phyloP scores from a whole-genome alignment of 1,140 invertebrate species.

The Notospermus geniculatus region DNA sequence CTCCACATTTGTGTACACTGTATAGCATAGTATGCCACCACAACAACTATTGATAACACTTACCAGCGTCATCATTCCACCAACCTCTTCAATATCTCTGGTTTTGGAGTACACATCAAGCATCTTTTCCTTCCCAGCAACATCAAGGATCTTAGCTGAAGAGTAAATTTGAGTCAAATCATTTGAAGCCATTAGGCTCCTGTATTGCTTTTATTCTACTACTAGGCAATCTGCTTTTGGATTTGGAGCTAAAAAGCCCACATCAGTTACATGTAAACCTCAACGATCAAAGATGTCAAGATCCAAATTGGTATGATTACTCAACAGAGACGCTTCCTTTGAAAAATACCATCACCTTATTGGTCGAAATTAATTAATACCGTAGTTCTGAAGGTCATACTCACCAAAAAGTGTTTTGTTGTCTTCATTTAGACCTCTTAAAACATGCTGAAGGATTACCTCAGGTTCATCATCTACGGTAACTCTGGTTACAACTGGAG shows the following conservation, averaged over 20 bases:
- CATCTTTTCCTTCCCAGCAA: slow-evolving; percentile 70
- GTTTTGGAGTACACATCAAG: slow-evolving; percentile 76
- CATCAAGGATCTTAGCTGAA: slow-evolving; percentile 70
- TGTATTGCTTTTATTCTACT: no score
- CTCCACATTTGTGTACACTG: not conserved
- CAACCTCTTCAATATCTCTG: slow-evolving; percentile 73
- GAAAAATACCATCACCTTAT: no score
- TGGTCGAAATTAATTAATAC: not conserved
- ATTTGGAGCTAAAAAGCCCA: no score
- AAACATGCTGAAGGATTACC: slow-evolving; percentile 10
- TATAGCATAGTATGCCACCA: not conserved
- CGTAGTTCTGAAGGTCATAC: not conserved
- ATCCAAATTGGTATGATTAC: no score
- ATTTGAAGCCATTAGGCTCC: no score
- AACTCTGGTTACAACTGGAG: no score
- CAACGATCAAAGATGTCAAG: no score
- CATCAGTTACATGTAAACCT: no score
- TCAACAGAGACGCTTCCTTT: no score
- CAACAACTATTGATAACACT: slow-evolving; percentile 24
- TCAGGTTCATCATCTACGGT: no score
- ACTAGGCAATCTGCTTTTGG: no score
- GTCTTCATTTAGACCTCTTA: slow-evolving; percentile 40
- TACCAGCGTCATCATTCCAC: slow-evolving; percentile 79
- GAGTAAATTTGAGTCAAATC: slow-evolving; percentile 43
- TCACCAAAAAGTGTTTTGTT: not conserved